These are phyloP conservation scores for Hormaphis cornu DNA, from an alignment of 1,140 invertebrate species.

Conservation along the genomic window DNA sequence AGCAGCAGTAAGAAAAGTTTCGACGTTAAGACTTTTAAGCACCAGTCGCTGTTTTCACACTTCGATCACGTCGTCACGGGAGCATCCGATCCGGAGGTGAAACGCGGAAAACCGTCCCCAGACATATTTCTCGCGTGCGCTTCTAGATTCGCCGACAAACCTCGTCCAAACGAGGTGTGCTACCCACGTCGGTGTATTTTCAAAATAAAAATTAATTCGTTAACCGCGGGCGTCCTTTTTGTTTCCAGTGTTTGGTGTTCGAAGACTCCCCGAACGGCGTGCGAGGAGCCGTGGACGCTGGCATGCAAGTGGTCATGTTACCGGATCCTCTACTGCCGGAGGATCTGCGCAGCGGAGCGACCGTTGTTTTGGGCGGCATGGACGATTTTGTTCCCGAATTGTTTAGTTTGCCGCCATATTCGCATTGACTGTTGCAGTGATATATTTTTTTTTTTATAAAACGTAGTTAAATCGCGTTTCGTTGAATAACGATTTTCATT, in stretches of 20 bases:
- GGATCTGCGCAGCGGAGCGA: slow-evolving; percentile 53
- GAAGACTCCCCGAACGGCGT: slow-evolving; percentile 89
- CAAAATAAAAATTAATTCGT: not conserved
- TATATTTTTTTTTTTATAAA: too few species aligned
- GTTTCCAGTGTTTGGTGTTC: slow-evolving; percentile 73
- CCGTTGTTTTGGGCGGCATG: slow-evolving; percentile 61
- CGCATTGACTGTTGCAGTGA: too few species aligned
- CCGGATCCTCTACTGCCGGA: slow-evolving; percentile 61
- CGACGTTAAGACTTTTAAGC: slow-evolving; percentile 6
- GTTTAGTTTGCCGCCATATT: slow-evolving; percentile 81
- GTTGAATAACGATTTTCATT: too few species aligned
- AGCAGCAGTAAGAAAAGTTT: slow-evolving; percentile 40
- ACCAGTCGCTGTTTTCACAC: slow-evolving; percentile 43
- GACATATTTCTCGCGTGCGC: slow-evolving; percentile 86
- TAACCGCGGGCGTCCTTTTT: not conserved
- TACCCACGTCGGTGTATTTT: not conserved
- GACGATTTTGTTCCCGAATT: slow-evolving; percentile 73
- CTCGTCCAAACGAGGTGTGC: slow-evolving; percentile 56
- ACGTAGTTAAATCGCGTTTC: too few species aligned
- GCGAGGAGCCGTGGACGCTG: slow-evolving; percentile 64
- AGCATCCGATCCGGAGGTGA: slow-evolving; percentile 74
- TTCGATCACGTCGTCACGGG: slow-evolving; percentile 79
- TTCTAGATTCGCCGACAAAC: slow-evolving; percentile 63
- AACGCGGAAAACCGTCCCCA: too few species aligned
- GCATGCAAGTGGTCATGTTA: slow-evolving; percentile 83